Evolutionary conservation across 2,888 invertebrate species (phyloP).

Genomic region (Anarsia innoxiella): DNA sequence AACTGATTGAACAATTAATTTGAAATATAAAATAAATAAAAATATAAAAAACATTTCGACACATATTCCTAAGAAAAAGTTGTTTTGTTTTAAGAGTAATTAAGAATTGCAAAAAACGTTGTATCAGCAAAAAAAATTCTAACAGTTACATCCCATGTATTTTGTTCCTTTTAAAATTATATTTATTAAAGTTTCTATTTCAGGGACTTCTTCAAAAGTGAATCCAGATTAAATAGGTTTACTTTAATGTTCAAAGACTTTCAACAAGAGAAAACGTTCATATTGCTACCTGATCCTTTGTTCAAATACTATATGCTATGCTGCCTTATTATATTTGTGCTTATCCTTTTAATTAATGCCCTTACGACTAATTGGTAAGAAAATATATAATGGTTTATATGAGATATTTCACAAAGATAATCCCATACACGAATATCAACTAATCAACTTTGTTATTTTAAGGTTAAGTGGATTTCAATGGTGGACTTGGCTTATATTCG

Average conservation of each 20-base stretch:
- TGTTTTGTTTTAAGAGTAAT: too few relatives aligned
- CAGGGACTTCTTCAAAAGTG: slow-evolving; percentile 80
- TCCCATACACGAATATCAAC: too few relatives aligned
- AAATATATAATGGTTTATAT: background rate
- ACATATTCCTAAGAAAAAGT: too few relatives aligned
- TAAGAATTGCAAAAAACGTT: too few relatives aligned
- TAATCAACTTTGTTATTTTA: slow-evolving; percentile 17
- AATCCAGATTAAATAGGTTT: slow-evolving; percentile 70
- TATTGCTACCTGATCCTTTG: slow-evolving; percentile 85
- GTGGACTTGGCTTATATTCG: slow-evolving; percentile 45
- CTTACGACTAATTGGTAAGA: slow-evolving; percentile 59
- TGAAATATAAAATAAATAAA: too few relatives aligned
- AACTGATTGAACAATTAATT: too few relatives aligned
- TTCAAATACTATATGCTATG: slow-evolving; percentile 83
- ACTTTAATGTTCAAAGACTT: slow-evolving; percentile 67
- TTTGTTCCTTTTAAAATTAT: too few relatives aligned
- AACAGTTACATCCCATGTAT: too few relatives aligned
- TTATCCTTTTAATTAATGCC: slow-evolving; percentile 52
- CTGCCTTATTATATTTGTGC: slow-evolving; percentile 46
- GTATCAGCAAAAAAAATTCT: too few relatives aligned
- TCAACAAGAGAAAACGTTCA: slow-evolving; percentile 82
- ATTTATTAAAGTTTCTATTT: too few relatives aligned
- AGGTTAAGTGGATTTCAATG: slow-evolving; percentile 49
- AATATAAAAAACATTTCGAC: too few relatives aligned
- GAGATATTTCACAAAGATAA: background rate